Evolutionary conservation across 1,140 invertebrate genomes (phyloP).

Genomic region (Musca domestica): DNA sequence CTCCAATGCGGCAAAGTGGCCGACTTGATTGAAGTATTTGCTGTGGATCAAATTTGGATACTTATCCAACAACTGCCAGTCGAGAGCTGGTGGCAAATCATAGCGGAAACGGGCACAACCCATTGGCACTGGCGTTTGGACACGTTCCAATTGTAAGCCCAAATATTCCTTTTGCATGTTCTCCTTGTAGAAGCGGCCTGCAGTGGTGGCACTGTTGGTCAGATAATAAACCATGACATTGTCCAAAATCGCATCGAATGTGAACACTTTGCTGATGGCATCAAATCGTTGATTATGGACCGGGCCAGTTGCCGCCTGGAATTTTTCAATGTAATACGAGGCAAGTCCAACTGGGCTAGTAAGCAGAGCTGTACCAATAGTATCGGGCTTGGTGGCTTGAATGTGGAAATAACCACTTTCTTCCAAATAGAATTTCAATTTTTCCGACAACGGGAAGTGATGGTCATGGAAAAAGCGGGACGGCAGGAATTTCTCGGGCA

Average conservation of each 20-base stretch:
- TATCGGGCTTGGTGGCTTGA: constrained; percentile 89
- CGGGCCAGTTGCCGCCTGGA: constrained; percentile 76
- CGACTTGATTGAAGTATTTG: constrained; percentile 65
- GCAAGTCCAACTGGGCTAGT: constrained; percentile 73
- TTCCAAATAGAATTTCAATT: constrained; percentile 58
- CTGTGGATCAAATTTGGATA: constrained; percentile 66
- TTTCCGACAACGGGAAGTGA: constrained; percentile 63
- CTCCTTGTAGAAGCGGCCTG: constrained; percentile 75
- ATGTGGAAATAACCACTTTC: constrained; percentile 81
- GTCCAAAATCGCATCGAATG: constrained; percentile 75
- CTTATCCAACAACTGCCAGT: constrained; percentile 61
- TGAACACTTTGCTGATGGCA: constrained; percentile 60
- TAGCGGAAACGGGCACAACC: constrained; percentile 66
- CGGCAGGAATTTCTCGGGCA: constrained; percentile 51
- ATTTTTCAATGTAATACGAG: constrained; percentile 84
- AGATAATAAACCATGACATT: constrained; percentile 89
- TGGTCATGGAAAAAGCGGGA: constrained; percentile 57
- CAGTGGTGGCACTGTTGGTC: constrained; percentile 70
- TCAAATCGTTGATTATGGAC: constrained; percentile 65
- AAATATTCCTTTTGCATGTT: constrained; percentile 52
- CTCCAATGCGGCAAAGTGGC: constrained; percentile 85
- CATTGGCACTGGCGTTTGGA: constrained; percentile 64
- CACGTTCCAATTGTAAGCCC: constrained; percentile 57
- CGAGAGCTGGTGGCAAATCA: constrained; percentile 62
- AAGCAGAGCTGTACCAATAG: constrained; percentile 66